A percentile compares a stretch with the other conserved stretches of the same genome.
Evolutionary conservation across 1,140 invertebrate genomes (phyloP).

Genomic region (Delia radicum): DNA sequence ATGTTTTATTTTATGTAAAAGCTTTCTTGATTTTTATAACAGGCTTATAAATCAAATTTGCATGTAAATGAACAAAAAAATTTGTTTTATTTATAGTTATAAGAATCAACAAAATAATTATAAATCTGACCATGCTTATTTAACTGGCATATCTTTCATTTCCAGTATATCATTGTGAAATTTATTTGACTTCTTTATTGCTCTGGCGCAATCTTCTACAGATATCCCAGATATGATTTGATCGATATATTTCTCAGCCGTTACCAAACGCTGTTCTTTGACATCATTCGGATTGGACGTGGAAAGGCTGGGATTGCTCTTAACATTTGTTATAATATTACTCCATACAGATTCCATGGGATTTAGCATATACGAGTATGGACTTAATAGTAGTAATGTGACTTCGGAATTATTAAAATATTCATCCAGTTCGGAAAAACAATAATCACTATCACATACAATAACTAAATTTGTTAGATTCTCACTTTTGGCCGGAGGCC

Average conservation of each 20-base stretch:
- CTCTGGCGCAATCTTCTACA: neutral
- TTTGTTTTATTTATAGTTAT: no score
- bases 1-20: no score
- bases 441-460: conserved; percentile 24
- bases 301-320: neutral
- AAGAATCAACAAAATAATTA: no score
- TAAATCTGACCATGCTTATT: neutral
- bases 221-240: neutral
- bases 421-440: conserved; percentile 7
- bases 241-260: neutral
- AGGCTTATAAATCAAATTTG: no score
- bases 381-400: conserved; percentile 6
- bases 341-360: conserved; percentile 6
- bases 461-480: conserved; percentile 20
- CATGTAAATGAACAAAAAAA: no score
- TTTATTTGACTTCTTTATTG: neutral
- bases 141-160: conserved; percentile 16
- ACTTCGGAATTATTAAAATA: conserved; percentile 10
- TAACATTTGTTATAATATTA: neutral
- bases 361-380: conserved; percentile 14
- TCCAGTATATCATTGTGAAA: conserved; percentile 1
- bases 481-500: neutral
- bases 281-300: neutral
- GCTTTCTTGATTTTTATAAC: neutral
- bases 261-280: neutral